Conservation (phyloP, 2,888 invertebrate species). For the Polietes domitor region DNA sequence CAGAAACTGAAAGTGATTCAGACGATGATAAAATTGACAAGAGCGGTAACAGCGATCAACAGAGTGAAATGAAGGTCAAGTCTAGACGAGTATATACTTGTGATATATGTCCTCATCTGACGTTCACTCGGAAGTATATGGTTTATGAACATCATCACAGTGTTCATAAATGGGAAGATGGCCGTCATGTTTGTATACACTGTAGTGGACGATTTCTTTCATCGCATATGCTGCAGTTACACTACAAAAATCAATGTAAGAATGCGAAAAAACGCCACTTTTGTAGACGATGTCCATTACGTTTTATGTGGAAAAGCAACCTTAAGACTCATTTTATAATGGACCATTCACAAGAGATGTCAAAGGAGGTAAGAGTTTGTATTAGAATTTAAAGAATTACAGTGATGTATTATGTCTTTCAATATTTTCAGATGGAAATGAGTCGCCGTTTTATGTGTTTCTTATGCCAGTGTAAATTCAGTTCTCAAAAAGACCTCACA, state of each 20-base stretch:
- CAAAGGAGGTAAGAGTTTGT: constrained; percentile 57
- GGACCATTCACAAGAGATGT: constrained; percentile 66
- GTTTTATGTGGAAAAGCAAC: constrained; percentile 79
- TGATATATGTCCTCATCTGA: constrained; percentile 71
- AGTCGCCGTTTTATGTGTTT: constrained; percentile 57
- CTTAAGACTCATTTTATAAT: constrained; percentile 73
- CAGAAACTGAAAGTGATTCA: constrained; percentile 70
- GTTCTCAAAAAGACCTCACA: constrained; percentile 75
- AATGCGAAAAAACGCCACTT: constrained; percentile 74
- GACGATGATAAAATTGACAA: constrained; percentile 47
- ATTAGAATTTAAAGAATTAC: no score
- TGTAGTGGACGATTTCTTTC: constrained; percentile 83
- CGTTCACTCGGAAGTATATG: constrained; percentile 75
- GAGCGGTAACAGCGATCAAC: not conserved
- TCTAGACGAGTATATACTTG: constrained; percentile 71
- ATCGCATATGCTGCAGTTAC: constrained; percentile 81
- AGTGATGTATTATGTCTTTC: no score
- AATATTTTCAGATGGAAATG: constrained; percentile 53
- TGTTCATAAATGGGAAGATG: constrained; percentile 80
- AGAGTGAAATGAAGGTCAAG: not conserved
- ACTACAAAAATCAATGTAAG: constrained; percentile 80
- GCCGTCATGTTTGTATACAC: constrained; percentile 81
- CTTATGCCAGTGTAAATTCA: constrained; percentile 59
- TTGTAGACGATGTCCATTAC: constrained; percentile 77
- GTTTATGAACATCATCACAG: constrained; percentile 76